Conservation (phyloP, 1,140 invertebrate species). For the Nasonia vitripennis region DNA sequence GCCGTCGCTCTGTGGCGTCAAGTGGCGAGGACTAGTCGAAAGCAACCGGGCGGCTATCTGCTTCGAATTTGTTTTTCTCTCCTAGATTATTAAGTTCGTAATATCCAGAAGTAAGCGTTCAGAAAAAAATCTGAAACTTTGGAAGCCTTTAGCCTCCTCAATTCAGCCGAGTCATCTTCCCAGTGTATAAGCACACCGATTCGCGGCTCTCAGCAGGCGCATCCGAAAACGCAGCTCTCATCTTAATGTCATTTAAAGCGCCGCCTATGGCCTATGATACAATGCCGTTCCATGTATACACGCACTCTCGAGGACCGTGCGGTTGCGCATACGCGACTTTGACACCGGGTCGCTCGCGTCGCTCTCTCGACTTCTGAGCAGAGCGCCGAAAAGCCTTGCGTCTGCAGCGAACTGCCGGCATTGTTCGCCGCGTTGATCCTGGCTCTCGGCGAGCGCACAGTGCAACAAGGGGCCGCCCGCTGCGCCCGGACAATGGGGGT, state of each 20-base stretch:
- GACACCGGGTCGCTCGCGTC: not conserved
- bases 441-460: not conserved
- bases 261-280: not conserved
- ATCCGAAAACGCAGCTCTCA: not conserved
- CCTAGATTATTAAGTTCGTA: too few species aligned
- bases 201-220: not conserved
- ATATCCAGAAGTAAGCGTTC: too few species aligned
- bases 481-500: constrained; percentile 16
- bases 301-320: not conserved
- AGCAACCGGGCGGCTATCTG: too few species aligned
- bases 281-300: too few species aligned
- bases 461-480: constrained; percentile 28
- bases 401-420: not conserved
- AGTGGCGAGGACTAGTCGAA: constrained; percentile 2
- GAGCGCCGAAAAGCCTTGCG: not conserved
- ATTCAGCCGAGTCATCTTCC: not conserved
- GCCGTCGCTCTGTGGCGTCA: constrained; percentile 1
- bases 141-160: too few species aligned
- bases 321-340: constrained; percentile 28
- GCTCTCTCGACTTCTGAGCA: not conserved
- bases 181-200: not conserved
- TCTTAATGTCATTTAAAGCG: constrained; percentile 19
- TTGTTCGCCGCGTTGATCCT: not conserved
- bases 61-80: too few species aligned
- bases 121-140: too few species aligned